A percentile compares a stretch with the other conserved stretches of the same genome.
Conservation (phyloP, 2,113 vertebrate genomes). For the Fulica atra region DNA sequence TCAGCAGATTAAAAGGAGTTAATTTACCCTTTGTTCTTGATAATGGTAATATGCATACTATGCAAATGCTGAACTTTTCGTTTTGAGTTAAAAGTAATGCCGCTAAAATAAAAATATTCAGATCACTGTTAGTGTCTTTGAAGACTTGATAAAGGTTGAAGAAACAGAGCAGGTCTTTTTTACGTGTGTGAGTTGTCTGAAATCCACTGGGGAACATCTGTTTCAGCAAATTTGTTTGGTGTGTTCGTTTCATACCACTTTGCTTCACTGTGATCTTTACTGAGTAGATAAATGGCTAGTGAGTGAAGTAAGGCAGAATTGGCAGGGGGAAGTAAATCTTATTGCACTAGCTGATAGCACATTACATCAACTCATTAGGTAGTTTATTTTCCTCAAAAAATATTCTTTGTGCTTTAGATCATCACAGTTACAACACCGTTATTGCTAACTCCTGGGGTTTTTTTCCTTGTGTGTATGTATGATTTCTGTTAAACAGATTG, state of each 20-base stretch:
- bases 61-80: not conserved
- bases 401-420: not conserved
- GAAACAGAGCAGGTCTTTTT: not conserved
- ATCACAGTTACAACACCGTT: not conserved
- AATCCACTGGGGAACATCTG: not conserved
- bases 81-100: not conserved
- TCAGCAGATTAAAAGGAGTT: not conserved
- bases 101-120: not conserved
- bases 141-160: not conserved
- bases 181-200: not conserved
- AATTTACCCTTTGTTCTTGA: not conserved
- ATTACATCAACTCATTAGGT: not conserved
- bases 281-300: not conserved
- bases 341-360: fast-evolving
- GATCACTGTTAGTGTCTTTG: not conserved
- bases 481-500: not conserved
- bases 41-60: not conserved
- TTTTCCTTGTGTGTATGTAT: not conserved
- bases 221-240: not conserved
- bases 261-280: not conserved
- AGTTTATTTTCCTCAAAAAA: not conserved
- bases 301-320: not conserved
- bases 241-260: not conserved
- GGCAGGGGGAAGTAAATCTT: not conserved
- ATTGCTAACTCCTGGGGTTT: not conserved